Conservation (phyloP, 2,888 invertebrate genomes). For the Synergus japonicus region DNA sequence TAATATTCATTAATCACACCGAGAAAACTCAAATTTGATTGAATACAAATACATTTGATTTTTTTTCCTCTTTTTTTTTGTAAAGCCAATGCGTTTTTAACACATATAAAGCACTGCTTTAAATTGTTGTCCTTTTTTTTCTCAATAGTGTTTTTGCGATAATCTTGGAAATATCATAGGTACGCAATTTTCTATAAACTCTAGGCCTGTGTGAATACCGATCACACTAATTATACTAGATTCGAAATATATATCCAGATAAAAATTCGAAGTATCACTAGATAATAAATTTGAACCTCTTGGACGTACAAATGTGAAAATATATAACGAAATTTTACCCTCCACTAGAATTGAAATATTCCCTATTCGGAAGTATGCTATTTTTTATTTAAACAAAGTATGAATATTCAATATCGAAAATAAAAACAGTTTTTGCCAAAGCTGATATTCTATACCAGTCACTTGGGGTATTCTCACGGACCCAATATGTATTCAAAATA, state of each 20-base stretch:
- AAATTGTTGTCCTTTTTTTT: neutral
- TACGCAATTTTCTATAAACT: slow-evolving; percentile 8
- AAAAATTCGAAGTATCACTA: slow-evolving; percentile 4
- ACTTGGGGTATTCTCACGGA: neutral
- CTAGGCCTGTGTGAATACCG: slow-evolving; percentile 30
- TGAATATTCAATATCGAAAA: neutral
- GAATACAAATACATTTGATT: slow-evolving; percentile 26
- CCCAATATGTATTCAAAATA: neutral
- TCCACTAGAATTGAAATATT: neutral
- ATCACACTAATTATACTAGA: slow-evolving; percentile 12
- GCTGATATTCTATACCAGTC: neutral
- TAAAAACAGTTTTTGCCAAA: neutral
- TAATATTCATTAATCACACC: slow-evolving; percentile 19
- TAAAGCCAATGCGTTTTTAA: neutral
- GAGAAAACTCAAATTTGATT: slow-evolving; percentile 15
- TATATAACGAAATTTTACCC: slow-evolving; percentile 22
- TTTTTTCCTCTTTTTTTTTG: neutral
- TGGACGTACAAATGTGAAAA: slow-evolving; percentile 31
- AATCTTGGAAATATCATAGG: slow-evolving; percentile 2
- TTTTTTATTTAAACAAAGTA: neutral
- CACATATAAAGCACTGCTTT: neutral
- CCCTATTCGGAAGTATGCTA: slow-evolving; percentile 2
- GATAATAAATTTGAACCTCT: neutral
- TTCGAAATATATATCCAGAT: slow-evolving; percentile 1
- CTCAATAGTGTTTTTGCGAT: neutral